Conservation (phyloP, 64 coral and sea anemone species). For the Stichodactyla helianthus region DNA sequence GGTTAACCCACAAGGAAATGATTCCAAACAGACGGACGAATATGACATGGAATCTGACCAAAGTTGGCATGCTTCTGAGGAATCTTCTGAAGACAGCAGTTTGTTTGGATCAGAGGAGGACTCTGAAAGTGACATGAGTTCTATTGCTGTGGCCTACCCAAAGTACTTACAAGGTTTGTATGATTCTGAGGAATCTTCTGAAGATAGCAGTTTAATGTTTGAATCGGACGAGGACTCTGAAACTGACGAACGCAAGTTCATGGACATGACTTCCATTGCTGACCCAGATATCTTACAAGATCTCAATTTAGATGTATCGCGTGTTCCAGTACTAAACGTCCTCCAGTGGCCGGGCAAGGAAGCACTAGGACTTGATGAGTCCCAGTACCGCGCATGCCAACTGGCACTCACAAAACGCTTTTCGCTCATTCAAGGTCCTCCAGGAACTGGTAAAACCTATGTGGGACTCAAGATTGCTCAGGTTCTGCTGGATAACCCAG, state of each 20-base stretch:
- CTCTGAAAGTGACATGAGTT: too few species aligned
- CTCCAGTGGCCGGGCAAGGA: slow-evolving; percentile 15
- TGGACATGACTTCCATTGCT: slow-evolving; percentile 3
- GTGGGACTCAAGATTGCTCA: slow-evolving; percentile 85
- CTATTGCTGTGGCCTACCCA: too few species aligned
- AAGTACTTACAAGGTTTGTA: too few species aligned
- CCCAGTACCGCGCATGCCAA: slow-evolving; percentile 35
- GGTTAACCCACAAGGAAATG: not conserved
- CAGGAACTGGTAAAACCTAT: slow-evolving; percentile 87
- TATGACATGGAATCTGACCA: too few species aligned
- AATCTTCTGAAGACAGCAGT: not conserved
- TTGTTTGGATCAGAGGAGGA: not conserved
- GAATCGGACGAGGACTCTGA: not conserved
- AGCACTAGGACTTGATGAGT: slow-evolving; percentile 20
- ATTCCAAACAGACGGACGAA: too few species aligned
- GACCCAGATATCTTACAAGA: not conserved
- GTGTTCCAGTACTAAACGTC: not conserved
- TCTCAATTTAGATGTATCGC: not conserved
- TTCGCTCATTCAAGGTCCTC: slow-evolving; percentile 84
- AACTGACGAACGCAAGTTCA: not conserved
- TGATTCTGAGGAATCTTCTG: too few species aligned
- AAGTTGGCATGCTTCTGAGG: too few species aligned
- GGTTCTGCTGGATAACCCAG: slow-evolving; percentile 49
- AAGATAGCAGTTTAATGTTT: not conserved
- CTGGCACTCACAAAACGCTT: slow-evolving; percentile 70